These are phyloP conservation scores for Apodemus agrarius DNA, from an alignment of 2,797 vertebrate genomes.

Conservation along the genomic window DNA sequence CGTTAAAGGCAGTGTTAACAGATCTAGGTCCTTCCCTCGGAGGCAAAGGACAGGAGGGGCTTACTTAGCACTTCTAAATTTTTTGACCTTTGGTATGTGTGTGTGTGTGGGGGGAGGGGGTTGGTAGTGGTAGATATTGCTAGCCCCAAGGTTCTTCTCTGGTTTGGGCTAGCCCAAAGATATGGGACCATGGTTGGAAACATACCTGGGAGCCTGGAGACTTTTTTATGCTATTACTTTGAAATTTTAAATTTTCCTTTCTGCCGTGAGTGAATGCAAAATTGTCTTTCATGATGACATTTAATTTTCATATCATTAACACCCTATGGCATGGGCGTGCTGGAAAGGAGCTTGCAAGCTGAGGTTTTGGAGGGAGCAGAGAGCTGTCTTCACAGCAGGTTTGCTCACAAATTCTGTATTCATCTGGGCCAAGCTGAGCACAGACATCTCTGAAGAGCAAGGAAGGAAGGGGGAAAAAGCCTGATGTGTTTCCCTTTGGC, in stretches of 20 bases:
- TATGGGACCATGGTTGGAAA: accelerated
- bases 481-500: accelerated
- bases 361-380: background rate
- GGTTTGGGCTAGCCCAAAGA: background rate
- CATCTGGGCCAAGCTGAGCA: background rate
- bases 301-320: slow-evolving; percentile 58
- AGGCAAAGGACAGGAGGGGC: background rate
- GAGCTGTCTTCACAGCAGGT: background rate
- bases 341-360: background rate
- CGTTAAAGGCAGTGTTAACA: slow-evolving; percentile 71
- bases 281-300: slow-evolving; percentile 31
- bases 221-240: background rate
- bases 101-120: too few species aligned
- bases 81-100: background rate
- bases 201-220: accelerated
- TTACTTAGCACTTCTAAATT: background rate
- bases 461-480: background rate
- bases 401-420: background rate
- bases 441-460: background rate
- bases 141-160: background rate
- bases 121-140: background rate
- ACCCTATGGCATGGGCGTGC: background rate
- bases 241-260: background rate
- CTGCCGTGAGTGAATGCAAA: background rate
- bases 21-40: background rate